phyloP scores from a whole-genome alignment of 2,797 vertebrate genomes.

The Gobio occitaniae region DNA sequence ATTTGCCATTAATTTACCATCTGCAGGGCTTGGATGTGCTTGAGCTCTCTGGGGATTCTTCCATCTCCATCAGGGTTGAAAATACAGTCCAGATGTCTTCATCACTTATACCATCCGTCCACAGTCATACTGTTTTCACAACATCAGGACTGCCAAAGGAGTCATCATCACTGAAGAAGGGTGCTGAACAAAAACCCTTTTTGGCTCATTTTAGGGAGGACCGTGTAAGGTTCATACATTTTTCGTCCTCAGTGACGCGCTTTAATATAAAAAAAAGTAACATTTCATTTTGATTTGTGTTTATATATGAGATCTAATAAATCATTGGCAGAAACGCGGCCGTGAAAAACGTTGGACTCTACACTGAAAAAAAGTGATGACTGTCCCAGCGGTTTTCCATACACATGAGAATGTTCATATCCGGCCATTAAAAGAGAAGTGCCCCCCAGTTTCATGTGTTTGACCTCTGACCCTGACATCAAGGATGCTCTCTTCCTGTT shows the following conservation, averaged over 20 bases:
- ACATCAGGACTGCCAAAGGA: slow-evolving; percentile 33
- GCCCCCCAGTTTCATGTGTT: slow-evolving; percentile 53
- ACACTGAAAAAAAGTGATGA: slow-evolving; percentile 14
- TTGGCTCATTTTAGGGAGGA: slow-evolving; percentile 31
- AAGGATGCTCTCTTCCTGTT: slow-evolving; percentile 59
- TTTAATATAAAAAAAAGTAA: slow-evolving; percentile 16
- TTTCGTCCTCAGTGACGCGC: slow-evolving; percentile 16
- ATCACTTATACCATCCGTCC: slow-evolving; percentile 23
- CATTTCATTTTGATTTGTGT: slow-evolving; percentile 39
- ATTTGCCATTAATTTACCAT: slow-evolving; percentile 42
- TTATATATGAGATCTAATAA: slow-evolving; percentile 21
- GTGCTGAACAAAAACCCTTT: slow-evolving; percentile 14
- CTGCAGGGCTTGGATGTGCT: slow-evolving; percentile 46
- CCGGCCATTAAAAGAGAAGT: slow-evolving; percentile 36
- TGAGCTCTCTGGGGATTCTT: slow-evolving; percentile 30
- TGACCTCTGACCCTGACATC: slow-evolving; percentile 51
- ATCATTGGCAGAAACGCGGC: slow-evolving; percentile 10
- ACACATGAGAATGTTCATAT: slow-evolving; percentile 40
- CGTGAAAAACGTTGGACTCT: background rate
- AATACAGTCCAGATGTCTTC: slow-evolving; percentile 46
- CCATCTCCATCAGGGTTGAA: slow-evolving; percentile 39
- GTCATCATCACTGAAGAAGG: slow-evolving; percentile 22
- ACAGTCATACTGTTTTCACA: slow-evolving; percentile 31
- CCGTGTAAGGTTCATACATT: background rate
- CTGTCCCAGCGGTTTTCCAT: slow-evolving; percentile 50